Evolutionary conservation across 2,797 vertebrate species (phyloP).

Genomic region (Agapornis canus): DNA sequence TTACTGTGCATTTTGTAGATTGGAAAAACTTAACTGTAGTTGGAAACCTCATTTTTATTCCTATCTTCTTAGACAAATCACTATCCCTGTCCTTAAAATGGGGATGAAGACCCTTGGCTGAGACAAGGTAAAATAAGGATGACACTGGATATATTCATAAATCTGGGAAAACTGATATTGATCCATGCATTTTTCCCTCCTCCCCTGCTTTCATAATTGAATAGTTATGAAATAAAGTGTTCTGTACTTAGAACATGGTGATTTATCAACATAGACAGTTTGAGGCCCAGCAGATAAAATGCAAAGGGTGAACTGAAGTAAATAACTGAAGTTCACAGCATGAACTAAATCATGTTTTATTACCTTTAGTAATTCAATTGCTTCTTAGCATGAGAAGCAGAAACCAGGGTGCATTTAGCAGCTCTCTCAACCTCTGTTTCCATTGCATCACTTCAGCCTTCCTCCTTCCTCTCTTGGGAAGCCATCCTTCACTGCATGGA

Average conservation of each 20-base stretch:
- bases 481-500: accelerated
- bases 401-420: not conserved
- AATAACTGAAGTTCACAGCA: constrained; percentile 64
- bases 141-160: constrained; percentile 6
- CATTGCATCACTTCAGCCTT: not conserved
- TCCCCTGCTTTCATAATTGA: constrained; percentile 50
- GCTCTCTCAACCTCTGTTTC: not conserved
- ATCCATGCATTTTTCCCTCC: not conserved
- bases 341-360: constrained; percentile 67
- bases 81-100: not conserved
- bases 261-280: constrained; percentile 64
- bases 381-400: constrained; percentile 53
- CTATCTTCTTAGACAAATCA: not conserved
- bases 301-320: constrained; percentile 58
- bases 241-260: constrained; percentile 41
- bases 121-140: constrained; percentile 1
- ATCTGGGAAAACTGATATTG: constrained; percentile 9
- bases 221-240: constrained; percentile 57
- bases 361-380: constrained; percentile 70
- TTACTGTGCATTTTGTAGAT: not conserved
- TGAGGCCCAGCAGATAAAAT: constrained; percentile 64
- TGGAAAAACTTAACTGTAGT: not conserved
- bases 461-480: not conserved
- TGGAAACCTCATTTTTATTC: not conserved
- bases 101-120: not conserved